These are phyloP conservation scores for Patella ulyssiponensis DNA, from an alignment of 2,888 invertebrate species.

Conservation along the genomic window DNA sequence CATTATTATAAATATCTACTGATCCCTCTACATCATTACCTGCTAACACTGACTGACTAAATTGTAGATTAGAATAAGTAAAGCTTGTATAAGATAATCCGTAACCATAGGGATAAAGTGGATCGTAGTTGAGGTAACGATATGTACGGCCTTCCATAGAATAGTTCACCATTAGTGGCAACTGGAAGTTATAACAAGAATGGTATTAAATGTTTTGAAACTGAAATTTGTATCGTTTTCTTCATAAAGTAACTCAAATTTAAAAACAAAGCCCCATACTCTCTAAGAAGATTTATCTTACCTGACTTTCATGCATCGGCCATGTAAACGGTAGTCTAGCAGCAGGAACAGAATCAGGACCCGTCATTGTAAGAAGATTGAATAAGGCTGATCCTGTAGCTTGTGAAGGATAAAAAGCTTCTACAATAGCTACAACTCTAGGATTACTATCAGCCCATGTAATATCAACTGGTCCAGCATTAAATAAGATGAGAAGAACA, in stretches of 20 bases:
- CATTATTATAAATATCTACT: conserved; percentile 55
- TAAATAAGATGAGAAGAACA: not conserved
- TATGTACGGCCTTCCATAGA: conserved; percentile 62
- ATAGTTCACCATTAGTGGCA: conserved; percentile 50
- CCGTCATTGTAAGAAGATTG: not conserved
- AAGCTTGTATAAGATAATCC: conserved; percentile 50
- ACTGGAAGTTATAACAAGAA: not conserved
- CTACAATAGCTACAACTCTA: not conserved
- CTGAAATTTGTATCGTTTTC: no score
- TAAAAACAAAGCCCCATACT: no score
- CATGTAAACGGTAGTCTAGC: not conserved
- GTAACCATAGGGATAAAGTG: conserved; percentile 53
- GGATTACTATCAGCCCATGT: not conserved
- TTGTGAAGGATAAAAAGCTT: not conserved
- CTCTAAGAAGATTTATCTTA: not conserved
- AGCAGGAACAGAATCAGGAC: not conserved
- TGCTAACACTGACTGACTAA: conserved; percentile 36
- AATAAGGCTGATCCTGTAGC: not conserved
- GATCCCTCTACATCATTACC: conserved; percentile 45
- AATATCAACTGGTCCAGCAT: not conserved
- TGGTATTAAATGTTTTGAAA: no score
- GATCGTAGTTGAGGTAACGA: conserved; percentile 55
- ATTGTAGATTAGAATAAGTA: conserved; percentile 34
- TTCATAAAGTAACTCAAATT: no score
- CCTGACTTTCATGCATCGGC: conserved; percentile 23